Base-by-base conservation (phyloP, 1,140 invertebrate species). In the Colletes latitarsis region DNA sequence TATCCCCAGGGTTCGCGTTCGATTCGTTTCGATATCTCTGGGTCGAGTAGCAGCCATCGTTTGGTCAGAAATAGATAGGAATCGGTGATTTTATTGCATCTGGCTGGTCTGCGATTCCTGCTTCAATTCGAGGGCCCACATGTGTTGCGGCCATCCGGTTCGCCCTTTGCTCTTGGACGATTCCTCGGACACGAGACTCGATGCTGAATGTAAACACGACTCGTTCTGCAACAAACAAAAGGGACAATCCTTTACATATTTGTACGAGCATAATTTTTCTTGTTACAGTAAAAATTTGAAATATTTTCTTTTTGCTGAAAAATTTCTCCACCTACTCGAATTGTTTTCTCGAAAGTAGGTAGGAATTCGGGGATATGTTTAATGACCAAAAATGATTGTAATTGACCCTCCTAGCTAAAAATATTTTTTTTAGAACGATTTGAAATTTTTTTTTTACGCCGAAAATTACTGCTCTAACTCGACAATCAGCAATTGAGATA, bases 111-210 rank as follows among this genome's bases (percentile, higher is more conserved):
- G 84, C n/a, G 93, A 95, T 93, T 97, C 96, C 84, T 96, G 96
- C 88, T 97, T 98, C 83, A 97, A 93, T 92, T 98, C 97, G 30
- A 97, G 93, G 0, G 97, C 98, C 98, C 98, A 98, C 82, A 98
- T 98, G 91, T 98, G 97, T 88, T 98, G 98, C 0, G 98, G 98
- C 98, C 98, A 99, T 39, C 98, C 98, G 12, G 98, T 99, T 81
- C 98, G 94, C 10, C 97, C 97, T 94, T 97, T 98, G 46, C 91
- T 91, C 84, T 95, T 95, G 55, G 92, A 90, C 41, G 85, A 89
- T 75, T 92, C 90, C 78, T 94, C 92, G n/a, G 82, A 66, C 4
- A 79, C 80, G n/a, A 87, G 87, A 73, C 72, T 84, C 69, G 86
- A 83, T 70, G 49, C 46, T 14, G 89, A 84, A 10, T 88, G 85